phyloP scores from a whole-genome alignment of 2,113 vertebrate genomes.

The Mus musculus region DNA sequence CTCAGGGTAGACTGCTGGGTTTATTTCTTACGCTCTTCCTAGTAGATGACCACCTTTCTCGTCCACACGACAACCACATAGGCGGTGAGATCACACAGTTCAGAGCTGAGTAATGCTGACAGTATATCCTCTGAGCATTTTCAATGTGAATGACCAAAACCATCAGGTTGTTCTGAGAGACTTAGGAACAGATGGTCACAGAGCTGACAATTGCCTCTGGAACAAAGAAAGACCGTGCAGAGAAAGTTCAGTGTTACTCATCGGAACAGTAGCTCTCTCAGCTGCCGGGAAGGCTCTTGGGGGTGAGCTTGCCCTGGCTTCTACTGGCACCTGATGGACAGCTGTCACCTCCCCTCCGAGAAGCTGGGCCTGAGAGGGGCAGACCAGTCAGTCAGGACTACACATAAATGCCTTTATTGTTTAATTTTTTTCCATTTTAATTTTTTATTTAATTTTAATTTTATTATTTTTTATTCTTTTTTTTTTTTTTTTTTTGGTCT shows the following conservation, averaged over 20 bases:
- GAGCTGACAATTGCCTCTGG: background rate
- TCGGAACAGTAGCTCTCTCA: background rate
- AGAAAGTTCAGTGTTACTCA: background rate
- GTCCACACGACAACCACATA: background rate
- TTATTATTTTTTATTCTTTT: background rate
- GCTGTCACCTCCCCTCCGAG: background rate
- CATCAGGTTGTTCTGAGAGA: background rate
- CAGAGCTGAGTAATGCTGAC: background rate
- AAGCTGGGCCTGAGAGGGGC: background rate
- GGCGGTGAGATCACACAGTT: background rate
- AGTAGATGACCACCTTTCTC: background rate
- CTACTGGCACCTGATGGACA: fast-evolving
- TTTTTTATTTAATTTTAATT: too few species aligned
- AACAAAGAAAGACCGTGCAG: background rate
- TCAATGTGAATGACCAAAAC: background rate
- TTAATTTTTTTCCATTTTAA: background rate
- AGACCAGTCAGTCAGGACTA: background rate
- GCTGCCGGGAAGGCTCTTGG: background rate
- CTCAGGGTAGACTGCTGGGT: background rate
- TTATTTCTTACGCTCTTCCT: background rate
- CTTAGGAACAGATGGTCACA: background rate
- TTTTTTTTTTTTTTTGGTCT: background rate
- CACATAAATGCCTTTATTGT: background rate
- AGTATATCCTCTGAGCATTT: background rate
- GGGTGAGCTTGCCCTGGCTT: background rate